Percentiles rank a stretch among this genome's conserved stretches.
These are phyloP conservation scores for Macquaria australasica DNA, from an alignment of 2,113 vertebrate species.

Conservation along the genomic window DNA sequence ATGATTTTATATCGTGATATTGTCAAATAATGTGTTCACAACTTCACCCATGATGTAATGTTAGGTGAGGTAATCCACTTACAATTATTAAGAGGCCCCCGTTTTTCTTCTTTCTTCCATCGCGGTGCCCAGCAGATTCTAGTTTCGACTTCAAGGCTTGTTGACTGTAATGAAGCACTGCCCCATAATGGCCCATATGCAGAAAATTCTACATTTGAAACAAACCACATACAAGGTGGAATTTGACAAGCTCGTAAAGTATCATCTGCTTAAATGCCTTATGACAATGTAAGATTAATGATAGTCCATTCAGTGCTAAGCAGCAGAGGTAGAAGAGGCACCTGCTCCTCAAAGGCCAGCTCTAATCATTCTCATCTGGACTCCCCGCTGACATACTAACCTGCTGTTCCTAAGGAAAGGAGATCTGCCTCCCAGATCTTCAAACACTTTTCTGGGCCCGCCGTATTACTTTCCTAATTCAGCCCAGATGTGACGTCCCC, in stretches of 20 bases:
- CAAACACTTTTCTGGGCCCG: conserved; percentile 75
- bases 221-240: conserved; percentile 69
- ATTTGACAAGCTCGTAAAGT: conserved; percentile 76
- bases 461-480: conserved; percentile 83
- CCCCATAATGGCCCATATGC: conserved; percentile 47
- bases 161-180: conserved; percentile 45
- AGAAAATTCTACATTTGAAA: conserved; percentile 65
- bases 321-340: conserved; percentile 78
- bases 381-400: conserved; percentile 83
- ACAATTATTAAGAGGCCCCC: conserved; percentile 73
- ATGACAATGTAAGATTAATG: conserved; percentile 83
- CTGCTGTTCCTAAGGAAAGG: conserved; percentile 83
- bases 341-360: conserved; percentile 84
- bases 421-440: conserved; percentile 84
- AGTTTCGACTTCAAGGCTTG: conserved; percentile 56
- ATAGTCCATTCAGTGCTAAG: conserved; percentile 66
- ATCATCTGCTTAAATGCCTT: conserved; percentile 74
- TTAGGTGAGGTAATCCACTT: conserved; percentile 80
- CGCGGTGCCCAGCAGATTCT: conserved; percentile 28
- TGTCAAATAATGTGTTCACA: conserved; percentile 64
- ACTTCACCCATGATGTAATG: conserved; percentile 74
- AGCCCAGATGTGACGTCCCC: conserved; percentile 83
- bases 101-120: conserved; percentile 37
- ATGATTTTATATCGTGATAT: conserved; percentile 61
- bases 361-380: conserved; percentile 86